Evolutionary conservation across 2,888 invertebrate species (phyloP), one percentile per base, ranked within the genome.

Genomic region (Frankliniella intonsa): DNA sequence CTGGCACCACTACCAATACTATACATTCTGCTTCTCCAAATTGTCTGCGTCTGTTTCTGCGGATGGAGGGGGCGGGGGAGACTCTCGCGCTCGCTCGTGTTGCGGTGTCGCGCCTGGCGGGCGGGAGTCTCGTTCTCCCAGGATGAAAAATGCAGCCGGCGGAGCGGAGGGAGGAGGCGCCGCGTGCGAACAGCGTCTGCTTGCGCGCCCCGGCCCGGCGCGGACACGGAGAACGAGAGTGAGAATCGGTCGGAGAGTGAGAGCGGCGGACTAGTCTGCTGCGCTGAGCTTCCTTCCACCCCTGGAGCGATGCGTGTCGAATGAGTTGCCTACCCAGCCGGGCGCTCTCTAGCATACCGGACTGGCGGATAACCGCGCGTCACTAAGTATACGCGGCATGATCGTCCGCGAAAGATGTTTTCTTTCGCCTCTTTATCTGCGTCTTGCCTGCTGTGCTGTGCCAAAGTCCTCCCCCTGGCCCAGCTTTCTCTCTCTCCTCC

Each of bases 11-110:
- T 76, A 76, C 69, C 69, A 76, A 76, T 76, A 76, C 69, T 76
- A 76, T 76, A 76, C 69, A 76, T 76, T 76, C 69, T 76, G 69
- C 69, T 76, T 76, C 69, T 25, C 69, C 69, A 76, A 76, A 76
- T 76, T 76, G 69, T 22, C 69, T 76, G 69, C 12, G 69, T 76
- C 69, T 76, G 69, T 76, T 76, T 76, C 25, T 22, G 69, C 69
- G 69, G 11, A 12, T 17, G 14, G 55, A 55, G 55, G 55, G 55
- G 55, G 55, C 25, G 69, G 22, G 10, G 12, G 69, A 25, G 69
- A 76, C 11, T 76, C 69, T 76, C 69, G 69, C 25, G 22, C 25
- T 76, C 25, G n/a, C n/a, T n/a, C 38, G 38, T 38, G n/a, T 38
- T 38, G 38, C 38, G 38, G 38, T 5, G 38, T 38, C 38, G 38